These are phyloP conservation scores for Loriculus beryllinus DNA, from an alignment of 2,797 vertebrate genomes.

Conservation along the genomic window DNA sequence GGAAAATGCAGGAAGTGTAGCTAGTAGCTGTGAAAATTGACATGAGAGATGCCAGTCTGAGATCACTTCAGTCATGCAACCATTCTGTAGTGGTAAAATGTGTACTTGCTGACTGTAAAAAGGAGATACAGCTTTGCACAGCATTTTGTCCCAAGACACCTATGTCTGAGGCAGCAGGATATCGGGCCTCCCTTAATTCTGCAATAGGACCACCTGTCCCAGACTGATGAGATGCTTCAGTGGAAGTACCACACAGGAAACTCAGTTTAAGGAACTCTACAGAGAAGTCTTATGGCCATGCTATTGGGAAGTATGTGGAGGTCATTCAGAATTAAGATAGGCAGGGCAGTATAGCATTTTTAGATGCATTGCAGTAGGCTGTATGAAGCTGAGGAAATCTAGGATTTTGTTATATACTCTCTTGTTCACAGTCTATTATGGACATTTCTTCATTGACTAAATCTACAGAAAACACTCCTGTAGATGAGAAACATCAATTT, in stretches of 20 bases:
- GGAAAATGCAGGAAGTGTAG: slow-evolving; percentile 11
- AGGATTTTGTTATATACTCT: neutral
- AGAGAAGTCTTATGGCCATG: neutral
- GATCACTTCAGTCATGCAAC: neutral
- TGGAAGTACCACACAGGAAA: neutral
- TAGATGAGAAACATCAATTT: neutral
- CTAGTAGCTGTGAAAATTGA: slow-evolving; percentile 33
- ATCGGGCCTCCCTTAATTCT: neutral
- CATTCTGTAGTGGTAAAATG: neutral
- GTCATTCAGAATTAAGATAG: neutral
- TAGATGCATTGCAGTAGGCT: neutral
- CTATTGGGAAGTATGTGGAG: neutral
- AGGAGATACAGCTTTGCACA: neutral
- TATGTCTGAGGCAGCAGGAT: neutral
- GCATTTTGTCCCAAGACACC: neutral
- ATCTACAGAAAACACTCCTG: neutral
- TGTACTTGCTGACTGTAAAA: neutral
- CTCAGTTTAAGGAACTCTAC: neutral
- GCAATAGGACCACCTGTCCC: neutral
- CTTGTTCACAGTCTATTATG: neutral
- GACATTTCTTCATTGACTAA: neutral
- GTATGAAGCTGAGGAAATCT: neutral
- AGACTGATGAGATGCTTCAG: neutral
- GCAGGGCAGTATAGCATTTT: neutral
- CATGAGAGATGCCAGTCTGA: slow-evolving; percentile 34